Evolutionary conservation across 2,888 invertebrate genomes (phyloP).

Genomic region (Phengaris arion): DNA sequence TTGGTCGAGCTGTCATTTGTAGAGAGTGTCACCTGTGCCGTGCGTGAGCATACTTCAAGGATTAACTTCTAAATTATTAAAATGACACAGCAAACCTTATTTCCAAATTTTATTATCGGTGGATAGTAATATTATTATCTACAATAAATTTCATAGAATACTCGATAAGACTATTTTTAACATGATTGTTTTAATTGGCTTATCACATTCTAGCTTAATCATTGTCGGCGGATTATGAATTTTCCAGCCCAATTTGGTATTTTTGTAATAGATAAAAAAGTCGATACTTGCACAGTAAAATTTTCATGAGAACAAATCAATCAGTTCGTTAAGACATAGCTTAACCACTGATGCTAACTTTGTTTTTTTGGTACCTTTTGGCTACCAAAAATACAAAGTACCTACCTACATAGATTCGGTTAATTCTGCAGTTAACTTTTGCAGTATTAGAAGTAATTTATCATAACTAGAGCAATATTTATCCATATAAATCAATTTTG

Average conservation of each 20-base stretch:
- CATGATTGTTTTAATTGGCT: not conserved
- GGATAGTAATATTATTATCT: not conserved
- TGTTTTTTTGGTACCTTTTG: no score
- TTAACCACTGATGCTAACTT: no score
- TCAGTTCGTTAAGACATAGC: no score
- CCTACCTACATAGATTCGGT: no score
- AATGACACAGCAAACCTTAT: not conserved
- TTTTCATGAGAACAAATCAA: no score
- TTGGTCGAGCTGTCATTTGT: no score
- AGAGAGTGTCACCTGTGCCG: no score
- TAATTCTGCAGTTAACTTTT: no score
- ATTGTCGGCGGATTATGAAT: not conserved
- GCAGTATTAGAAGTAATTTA: not conserved
- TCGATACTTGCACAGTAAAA: no score
- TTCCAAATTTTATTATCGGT: not conserved
- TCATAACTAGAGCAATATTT: slow-evolving; percentile 1
- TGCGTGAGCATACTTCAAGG: no score
- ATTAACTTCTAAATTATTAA: not conserved
- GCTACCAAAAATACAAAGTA: no score
- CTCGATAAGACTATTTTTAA: not conserved
- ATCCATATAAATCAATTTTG: slow-evolving; percentile 15
- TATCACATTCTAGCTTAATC: not conserved
- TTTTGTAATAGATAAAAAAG: no score
- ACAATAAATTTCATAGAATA: not conserved
- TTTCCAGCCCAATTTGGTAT: not conserved